Base-by-base conservation (phyloP, 1,140 invertebrate species). In the Drosophila subobscura region DNA sequence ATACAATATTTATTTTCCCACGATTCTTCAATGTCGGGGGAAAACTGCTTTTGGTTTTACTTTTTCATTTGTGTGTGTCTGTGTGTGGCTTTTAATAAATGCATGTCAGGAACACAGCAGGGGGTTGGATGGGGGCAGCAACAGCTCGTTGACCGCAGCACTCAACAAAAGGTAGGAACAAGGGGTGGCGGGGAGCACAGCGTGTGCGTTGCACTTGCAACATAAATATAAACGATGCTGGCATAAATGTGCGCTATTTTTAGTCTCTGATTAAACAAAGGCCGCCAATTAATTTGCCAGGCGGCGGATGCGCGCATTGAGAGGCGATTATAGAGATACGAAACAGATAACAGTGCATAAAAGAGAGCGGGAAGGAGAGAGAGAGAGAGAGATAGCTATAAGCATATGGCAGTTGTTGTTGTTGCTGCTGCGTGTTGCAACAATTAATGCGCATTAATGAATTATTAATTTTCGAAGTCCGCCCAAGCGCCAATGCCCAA, bases 381-480 rank as follows among this genome's bases (percentile, higher is more conserved):
- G 7, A 20, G 27, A 25, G 22, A 47, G 54, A 49, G 68, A 40
- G 14, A 14, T 10, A 7, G 49, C 56, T 46, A 49, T 64, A 71
- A 64, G 45, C 66, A 71, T 74, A 71, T 59, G 65, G 53, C 58
- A 58, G 64, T 73, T 85, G 66, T 72, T 66, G 63, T 72, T 64
- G 54, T 41, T 76, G 27, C 4, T 68, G 44, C 10, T n/a, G 14
- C 10, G 44, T 65, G 45, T 47, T 47, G 29, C 59, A 66, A 85
- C 81, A 85, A 86, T 85, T 86, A 85, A 85, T 85, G 81, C 81
- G 77, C 77, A 81, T 85, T 85, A 85, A 85, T 85, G 77, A 85
- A 86, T 85, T 85, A 85, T 85, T 85, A 85, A 85, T 85, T 85
- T 86, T 73, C 67, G 47, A 54, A 55, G 50, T 58, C 51, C 58